These are phyloP conservation scores for Formica selysi DNA, from an alignment of 1,140 invertebrate genomes.

Conservation along the genomic window DNA sequence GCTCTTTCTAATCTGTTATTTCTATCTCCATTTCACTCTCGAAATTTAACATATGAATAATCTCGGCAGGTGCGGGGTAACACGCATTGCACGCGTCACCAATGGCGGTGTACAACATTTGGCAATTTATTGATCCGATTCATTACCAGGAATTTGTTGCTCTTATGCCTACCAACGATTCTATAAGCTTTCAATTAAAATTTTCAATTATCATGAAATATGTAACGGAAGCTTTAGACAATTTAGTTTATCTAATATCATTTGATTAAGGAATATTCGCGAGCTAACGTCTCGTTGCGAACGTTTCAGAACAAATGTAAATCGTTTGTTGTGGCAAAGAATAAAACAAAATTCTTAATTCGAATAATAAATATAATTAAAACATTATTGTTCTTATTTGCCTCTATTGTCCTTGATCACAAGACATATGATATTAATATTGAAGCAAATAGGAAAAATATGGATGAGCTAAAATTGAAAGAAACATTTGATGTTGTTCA, in stretches of 20 bases:
- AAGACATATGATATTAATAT: constrained; percentile 67
- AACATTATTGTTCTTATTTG: constrained; percentile 4
- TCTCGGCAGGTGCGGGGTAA: constrained; percentile 83
- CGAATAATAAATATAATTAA: too few species aligned
- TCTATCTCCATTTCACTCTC: constrained; percentile 57
- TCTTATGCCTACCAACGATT: constrained; percentile 68
- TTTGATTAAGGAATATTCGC: constrained; percentile 66
- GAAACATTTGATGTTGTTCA: constrained; percentile 76
- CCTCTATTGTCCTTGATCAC: constrained; percentile 71
- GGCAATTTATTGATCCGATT: constrained; percentile 82
- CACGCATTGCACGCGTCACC: constrained; percentile 75
- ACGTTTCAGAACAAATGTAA: background rate
- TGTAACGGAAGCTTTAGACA: constrained; percentile 57
- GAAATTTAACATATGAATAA: constrained; percentile 82
- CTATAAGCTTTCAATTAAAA: constrained; percentile 36
- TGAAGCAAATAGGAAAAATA: constrained; percentile 71
- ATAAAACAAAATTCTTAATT: constrained; percentile 54
- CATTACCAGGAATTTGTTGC: constrained; percentile 76
- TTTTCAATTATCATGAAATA: background rate
- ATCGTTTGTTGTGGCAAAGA: constrained; percentile 40
- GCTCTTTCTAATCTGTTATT: constrained; percentile 52
- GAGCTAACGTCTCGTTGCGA: background rate
- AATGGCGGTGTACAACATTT: constrained; percentile 82
- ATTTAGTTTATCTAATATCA: constrained; percentile 57
- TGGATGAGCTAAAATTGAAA: constrained; percentile 78